phyloP scores from a whole-genome alignment of 2,113 vertebrate species.

The Pan troglodytes region DNA sequence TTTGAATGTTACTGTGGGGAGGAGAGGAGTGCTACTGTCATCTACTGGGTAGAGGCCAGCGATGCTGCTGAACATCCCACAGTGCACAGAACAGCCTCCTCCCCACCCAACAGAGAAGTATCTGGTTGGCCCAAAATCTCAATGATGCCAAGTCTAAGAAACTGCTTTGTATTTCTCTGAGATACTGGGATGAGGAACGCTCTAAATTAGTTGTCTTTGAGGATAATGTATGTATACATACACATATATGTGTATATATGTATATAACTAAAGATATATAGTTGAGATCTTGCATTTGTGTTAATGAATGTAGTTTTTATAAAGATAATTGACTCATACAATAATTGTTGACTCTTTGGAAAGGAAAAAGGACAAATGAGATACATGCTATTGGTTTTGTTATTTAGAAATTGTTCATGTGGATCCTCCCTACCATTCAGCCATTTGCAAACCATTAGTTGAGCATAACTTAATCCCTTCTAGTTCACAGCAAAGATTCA shows the following conservation, averaged over 20 bases:
- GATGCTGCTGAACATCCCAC: not conserved
- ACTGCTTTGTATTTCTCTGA: not conserved
- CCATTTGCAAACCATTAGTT: not conserved
- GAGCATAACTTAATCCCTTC: not conserved
- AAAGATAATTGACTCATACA: not conserved
- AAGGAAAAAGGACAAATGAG: not conserved
- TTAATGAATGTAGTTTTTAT: not conserved
- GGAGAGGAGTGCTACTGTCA: not conserved
- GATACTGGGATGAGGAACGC: not conserved
- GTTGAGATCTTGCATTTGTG: not conserved
- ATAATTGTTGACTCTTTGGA: not conserved
- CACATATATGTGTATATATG: not conserved
- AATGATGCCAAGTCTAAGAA: not conserved
- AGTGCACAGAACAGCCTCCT: not conserved
- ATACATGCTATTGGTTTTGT: not conserved
- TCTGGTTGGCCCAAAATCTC: not conserved
- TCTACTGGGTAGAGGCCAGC: not conserved
- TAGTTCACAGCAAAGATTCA: not conserved
- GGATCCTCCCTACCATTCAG: not conserved
- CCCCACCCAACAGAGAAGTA: not conserved
- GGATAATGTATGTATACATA: not conserved
- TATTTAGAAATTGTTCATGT: not conserved
- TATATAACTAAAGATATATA: not conserved
- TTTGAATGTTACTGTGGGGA: not conserved
- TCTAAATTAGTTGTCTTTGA: not conserved